Percentiles rank a stretch among this genome's conserved stretches.
Evolutionary conservation across 1,140 invertebrate genomes (phyloP).

Genomic region (Leptopilina boulardi): DNA sequence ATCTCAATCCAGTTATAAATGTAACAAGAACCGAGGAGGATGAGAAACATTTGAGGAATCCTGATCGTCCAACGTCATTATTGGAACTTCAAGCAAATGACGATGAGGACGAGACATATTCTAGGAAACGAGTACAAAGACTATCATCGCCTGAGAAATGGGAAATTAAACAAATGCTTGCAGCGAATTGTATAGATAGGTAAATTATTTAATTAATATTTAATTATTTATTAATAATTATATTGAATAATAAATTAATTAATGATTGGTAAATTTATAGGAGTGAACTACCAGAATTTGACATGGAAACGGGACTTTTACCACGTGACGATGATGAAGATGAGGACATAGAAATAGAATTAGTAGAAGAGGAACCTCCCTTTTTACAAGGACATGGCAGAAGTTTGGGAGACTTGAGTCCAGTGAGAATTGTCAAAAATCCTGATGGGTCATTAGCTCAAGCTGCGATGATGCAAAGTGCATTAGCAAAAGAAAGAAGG

Average conservation of each 20-base stretch:
- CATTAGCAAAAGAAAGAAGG: constrained; percentile 96
- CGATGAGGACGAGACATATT: constrained; percentile 87
- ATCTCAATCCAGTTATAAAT: constrained; percentile 89
- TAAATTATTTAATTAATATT: constrained; percentile 47
- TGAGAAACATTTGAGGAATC: constrained; percentile 87
- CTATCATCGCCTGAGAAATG: constrained; percentile 97
- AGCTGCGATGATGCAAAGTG: constrained; percentile 99
- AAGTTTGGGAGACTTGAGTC: constrained; percentile 94
- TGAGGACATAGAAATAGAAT: constrained; percentile 99
- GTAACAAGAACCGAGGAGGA: constrained; percentile 76
- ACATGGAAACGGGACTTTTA: constrained; percentile 91
- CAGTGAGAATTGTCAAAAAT: constrained; percentile 98
- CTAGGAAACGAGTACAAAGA: constrained; percentile 88
- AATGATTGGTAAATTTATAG: constrained; percentile 80
- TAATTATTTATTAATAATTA: not conserved
- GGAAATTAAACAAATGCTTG: constrained; percentile 86
- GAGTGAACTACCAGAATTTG: constrained; percentile 93
- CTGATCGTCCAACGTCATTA: constrained; percentile 88
- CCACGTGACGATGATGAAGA: constrained; percentile 94
- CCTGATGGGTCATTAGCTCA: constrained; percentile 98
- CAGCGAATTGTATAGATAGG: constrained; percentile 78
- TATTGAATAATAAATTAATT: not conserved
- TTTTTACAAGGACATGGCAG: constrained; percentile 95
- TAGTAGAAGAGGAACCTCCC: constrained; percentile 98
- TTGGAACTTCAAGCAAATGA: constrained; percentile 82